Evolutionary conservation across 2,888 invertebrate species (phyloP).

Genomic region (Lithophane socia): DNA sequence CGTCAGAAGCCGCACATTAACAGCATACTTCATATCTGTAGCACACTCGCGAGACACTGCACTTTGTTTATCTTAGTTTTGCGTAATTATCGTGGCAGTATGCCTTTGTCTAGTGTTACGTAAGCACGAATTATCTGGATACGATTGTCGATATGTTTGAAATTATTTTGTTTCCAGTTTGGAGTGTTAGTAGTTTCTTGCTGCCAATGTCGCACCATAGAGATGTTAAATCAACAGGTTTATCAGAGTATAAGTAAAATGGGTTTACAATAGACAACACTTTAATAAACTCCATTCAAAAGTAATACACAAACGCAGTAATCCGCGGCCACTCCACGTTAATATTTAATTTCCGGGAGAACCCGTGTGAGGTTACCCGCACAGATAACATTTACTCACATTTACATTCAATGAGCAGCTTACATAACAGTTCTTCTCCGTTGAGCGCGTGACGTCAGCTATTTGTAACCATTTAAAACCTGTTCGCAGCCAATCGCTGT

Average conservation of each 20-base stretch:
- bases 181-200: background rate
- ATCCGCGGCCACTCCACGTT: background rate
- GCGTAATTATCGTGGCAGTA: background rate
- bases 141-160: background rate
- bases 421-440: conserved; percentile 25
- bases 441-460: conserved; percentile 2
- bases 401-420: conserved; percentile 45
- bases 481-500: conserved; percentile 17
- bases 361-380: conserved; percentile 1
- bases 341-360: conserved; percentile 4
- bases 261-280: background rate
- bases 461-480: conserved; percentile 25
- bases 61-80: conserved; percentile 28
- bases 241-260: background rate
- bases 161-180: background rate
- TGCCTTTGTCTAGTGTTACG: background rate
- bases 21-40: conserved; percentile 12
- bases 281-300: background rate
- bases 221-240: background rate
- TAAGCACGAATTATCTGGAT: background rate
- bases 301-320: background rate
- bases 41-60: conserved; percentile 18
- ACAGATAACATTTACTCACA: conserved; percentile 32
- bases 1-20: conserved; percentile 7
- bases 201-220: background rate